Conservation (phyloP, 2,888 invertebrate genomes). For the Hoplodrina blanda region DNA sequence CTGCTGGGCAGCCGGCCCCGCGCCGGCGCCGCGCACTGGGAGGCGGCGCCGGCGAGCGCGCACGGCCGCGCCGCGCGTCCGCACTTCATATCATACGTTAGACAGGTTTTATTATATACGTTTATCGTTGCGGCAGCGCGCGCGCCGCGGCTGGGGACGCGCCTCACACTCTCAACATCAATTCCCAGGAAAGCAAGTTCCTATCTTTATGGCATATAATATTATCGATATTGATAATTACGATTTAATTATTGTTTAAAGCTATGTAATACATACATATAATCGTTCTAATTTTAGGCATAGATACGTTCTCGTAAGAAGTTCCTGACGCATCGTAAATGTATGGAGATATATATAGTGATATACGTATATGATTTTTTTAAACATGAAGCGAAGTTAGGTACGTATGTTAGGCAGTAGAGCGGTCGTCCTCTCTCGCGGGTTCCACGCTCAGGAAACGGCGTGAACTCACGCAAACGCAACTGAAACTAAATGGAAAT, state of each 20-base stretch:
- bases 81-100: slow-evolving; percentile 90
- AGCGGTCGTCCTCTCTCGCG: slow-evolving; percentile 88
- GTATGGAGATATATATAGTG: slow-evolving; percentile 91
- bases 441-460: slow-evolving; percentile 72
- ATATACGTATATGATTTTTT: slow-evolving; percentile 91
- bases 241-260: slow-evolving; percentile 91
- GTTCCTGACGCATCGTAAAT: slow-evolving; percentile 91
- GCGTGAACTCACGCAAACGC: slow-evolving; percentile 64
- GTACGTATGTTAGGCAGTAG: slow-evolving; percentile 90
- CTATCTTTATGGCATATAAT: slow-evolving; percentile 92
- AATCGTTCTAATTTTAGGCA: slow-evolving; percentile 91
- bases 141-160: slow-evolving; percentile 85
- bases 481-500: slow-evolving; percentile 57
- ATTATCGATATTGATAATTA: slow-evolving; percentile 91
- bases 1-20: slow-evolving; percentile 72
- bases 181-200: slow-evolving; percentile 91
- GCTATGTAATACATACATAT: slow-evolving; percentile 91
- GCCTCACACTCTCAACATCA: slow-evolving; percentile 85
- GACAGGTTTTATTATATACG: slow-evolving; percentile 90
- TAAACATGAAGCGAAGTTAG: slow-evolving; percentile 90
- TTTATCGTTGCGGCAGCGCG: slow-evolving; percentile 87
- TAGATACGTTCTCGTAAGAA: slow-evolving; percentile 91
- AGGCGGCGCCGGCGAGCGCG: slow-evolving; percentile 86
- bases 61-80: slow-evolving; percentile 80
- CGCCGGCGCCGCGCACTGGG: slow-evolving; percentile 89